phyloP scores from a whole-genome alignment of 2,113 vertebrate genomes.

The Lophura nycthemera region DNA sequence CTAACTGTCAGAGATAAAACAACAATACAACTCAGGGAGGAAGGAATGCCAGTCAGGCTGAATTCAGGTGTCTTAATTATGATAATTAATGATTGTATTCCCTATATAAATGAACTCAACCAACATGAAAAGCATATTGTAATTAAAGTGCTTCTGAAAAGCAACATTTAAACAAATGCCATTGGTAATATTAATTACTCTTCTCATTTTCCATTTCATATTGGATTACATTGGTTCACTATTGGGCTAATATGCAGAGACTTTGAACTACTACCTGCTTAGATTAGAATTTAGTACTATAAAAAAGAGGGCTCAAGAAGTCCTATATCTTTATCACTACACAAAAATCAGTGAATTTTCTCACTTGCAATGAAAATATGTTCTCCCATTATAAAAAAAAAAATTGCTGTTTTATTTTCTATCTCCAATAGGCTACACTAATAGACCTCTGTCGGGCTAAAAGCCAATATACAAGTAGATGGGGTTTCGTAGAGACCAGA shows the following conservation, averaged over 20 bases:
- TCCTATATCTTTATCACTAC: background rate
- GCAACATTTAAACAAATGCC: conserved; percentile 78
- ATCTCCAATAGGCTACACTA: background rate
- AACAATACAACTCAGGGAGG: conserved; percentile 75
- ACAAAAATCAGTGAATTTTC: background rate
- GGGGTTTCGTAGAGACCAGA: background rate
- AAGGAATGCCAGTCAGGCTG: conserved; percentile 75
- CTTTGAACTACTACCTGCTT: background rate
- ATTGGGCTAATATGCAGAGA: conserved; percentile 14
- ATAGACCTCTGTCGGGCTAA: background rate
- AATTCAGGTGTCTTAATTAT: conserved; percentile 85
- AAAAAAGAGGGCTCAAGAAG: background rate
- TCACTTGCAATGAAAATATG: background rate
- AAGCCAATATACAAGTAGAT: background rate
- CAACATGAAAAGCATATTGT: conserved; percentile 82
- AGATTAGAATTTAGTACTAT: background rate
- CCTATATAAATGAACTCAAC: conserved; percentile 78
- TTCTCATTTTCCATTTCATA: conserved; percentile 65
- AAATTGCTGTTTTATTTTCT: background rate
- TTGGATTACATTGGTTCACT: conserved; percentile 59
- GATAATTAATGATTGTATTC: conserved; percentile 84
- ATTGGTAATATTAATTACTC: conserved; percentile 74
- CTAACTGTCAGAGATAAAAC: conserved; percentile 82
- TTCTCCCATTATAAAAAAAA: background rate
- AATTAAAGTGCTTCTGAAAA: conserved; percentile 80